These are phyloP conservation scores for Apomyelois bistriatella DNA, from an alignment of 2,888 invertebrate species.

Conservation along the genomic window DNA sequence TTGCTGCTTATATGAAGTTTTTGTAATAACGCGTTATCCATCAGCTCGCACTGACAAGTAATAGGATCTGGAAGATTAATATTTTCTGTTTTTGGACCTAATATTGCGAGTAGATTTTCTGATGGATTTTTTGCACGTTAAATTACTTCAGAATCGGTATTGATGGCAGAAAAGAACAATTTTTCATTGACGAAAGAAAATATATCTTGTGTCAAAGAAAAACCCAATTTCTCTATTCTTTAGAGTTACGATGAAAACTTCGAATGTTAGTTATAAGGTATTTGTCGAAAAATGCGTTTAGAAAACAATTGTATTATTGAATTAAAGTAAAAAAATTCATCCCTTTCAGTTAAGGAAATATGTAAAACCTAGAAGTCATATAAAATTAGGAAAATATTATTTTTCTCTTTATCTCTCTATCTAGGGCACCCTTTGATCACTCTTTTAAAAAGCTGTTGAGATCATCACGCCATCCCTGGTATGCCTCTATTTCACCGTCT, in stretches of 20 bases:
- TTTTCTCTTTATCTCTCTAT: no score
- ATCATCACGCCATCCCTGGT: no score
- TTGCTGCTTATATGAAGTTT: constrained; percentile 12
- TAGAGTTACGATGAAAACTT: background rate
- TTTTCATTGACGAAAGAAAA: background rate
- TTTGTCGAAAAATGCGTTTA: no score
- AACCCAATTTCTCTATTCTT: background rate
- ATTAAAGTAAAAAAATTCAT: no score
- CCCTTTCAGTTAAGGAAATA: no score
- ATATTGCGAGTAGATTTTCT: background rate
- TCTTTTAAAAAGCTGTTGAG: no score
- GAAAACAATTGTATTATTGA: no score
- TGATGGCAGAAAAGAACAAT: background rate
- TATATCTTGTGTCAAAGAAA: background rate
- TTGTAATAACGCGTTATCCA: constrained; percentile 9
- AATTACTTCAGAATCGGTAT: background rate
- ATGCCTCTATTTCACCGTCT: no score
- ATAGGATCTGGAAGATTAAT: background rate
- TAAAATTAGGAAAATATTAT: no score
- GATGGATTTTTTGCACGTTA: background rate
- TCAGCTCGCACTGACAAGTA: constrained; percentile 1
- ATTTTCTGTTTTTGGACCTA: background rate
- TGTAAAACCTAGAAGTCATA: no score
- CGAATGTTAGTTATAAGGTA: no score
- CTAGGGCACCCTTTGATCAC: no score